Evolutionary conservation across 2,888 invertebrate genomes (phyloP).

Genomic region (Diachrysia chrysitis): DNA sequence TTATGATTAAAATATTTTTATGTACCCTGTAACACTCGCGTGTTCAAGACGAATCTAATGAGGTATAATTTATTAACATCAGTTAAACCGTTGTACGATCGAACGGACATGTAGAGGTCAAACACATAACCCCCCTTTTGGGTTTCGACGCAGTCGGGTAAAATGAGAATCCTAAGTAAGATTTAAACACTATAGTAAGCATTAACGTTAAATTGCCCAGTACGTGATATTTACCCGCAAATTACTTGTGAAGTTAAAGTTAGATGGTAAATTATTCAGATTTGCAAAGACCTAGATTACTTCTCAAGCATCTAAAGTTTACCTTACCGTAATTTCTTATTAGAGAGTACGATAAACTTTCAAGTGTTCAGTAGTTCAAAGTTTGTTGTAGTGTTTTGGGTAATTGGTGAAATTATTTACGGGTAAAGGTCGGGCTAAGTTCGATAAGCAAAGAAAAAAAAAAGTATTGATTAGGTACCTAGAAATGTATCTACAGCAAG

Average conservation of each 20-base stretch:
- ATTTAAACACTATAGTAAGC: constrained; percentile 22
- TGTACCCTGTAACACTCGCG: too few relatives aligned
- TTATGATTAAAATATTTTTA: too few relatives aligned
- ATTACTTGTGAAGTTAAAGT: constrained; percentile 29
- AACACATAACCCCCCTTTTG: too few relatives aligned
- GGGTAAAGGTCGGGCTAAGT: too few relatives aligned
- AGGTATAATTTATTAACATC: too few relatives aligned
- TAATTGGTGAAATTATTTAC: constrained; percentile 8
- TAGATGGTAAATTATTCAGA: constrained; percentile 29
- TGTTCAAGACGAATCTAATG: too few relatives aligned
- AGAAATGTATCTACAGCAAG: too few relatives aligned
- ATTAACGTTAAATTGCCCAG: constrained; percentile 18
- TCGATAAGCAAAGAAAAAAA: too few relatives aligned
- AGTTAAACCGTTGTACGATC: too few relatives aligned
- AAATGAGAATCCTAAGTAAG: neutral
- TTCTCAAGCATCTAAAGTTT: constrained; percentile 21
- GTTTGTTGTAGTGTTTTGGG: constrained; percentile 29
- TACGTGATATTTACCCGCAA: constrained; percentile 32
- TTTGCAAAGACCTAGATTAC: constrained; percentile 25
- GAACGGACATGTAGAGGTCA: too few relatives aligned
- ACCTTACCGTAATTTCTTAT: constrained; percentile 42
- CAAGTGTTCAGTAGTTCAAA: constrained; percentile 27
- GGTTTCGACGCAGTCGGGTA: too few relatives aligned
- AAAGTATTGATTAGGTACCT: too few relatives aligned
- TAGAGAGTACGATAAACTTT: constrained; percentile 33